phyloP scores from a whole-genome alignment of 2,888 invertebrate genomes.

The Ernsta delagoae region DNA sequence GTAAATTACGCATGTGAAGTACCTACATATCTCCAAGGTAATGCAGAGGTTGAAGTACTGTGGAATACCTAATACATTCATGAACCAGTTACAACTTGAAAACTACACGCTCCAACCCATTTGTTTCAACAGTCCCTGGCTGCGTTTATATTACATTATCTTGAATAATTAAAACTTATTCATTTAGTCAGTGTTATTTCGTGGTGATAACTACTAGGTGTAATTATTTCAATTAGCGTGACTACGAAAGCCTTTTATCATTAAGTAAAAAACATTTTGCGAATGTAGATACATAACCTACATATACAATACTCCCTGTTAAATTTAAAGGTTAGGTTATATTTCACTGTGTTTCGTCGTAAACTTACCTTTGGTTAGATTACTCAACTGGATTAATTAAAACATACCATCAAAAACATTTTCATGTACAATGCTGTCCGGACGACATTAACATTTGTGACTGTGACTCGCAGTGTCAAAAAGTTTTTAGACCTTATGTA shows the following conservation, averaged over 20 bases:
- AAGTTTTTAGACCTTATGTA: too few relatives aligned
- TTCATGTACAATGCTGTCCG: too few relatives aligned
- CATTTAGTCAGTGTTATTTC: neutral
- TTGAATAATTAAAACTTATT: constrained; percentile 4
- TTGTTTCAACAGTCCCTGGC: neutral
- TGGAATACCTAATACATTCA: neutral
- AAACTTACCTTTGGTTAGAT: too few relatives aligned
- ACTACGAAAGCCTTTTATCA: neutral
- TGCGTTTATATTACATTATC: neutral
- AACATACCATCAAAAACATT: too few relatives aligned
- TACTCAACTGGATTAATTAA: too few relatives aligned
- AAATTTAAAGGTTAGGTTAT: too few relatives aligned
- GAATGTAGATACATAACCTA: too few relatives aligned
- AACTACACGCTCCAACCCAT: neutral
- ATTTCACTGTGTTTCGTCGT: too few relatives aligned
- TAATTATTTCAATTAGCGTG: neutral
- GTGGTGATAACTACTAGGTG: neutral
- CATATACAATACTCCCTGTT: too few relatives aligned
- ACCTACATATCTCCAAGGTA: constrained; percentile 7
- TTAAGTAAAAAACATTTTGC: too few relatives aligned
- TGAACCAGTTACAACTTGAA: neutral
- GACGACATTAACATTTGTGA: too few relatives aligned
- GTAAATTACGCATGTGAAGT: constrained; percentile 5
- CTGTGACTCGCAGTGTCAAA: too few relatives aligned
- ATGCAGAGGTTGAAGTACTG: neutral